These are phyloP conservation scores for Trigoniulus corallinus DNA, from an alignment of 1,140 invertebrate genomes.

Conservation along the genomic window DNA sequence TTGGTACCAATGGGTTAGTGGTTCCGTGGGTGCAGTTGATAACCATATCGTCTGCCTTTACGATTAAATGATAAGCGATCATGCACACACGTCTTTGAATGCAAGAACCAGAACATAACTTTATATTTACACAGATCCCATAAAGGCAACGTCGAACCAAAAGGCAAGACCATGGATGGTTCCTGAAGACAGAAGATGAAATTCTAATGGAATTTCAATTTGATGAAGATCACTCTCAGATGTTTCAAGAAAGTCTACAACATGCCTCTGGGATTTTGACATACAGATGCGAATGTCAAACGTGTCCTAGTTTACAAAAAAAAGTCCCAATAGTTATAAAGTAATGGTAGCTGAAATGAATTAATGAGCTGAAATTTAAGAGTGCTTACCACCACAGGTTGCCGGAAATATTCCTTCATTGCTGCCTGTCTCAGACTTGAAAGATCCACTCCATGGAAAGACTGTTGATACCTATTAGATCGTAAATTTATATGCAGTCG, in stretches of 20 bases:
- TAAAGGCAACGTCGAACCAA: conserved; percentile 99
- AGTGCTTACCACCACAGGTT: conserved; percentile 66
- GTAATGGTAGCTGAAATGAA: not conserved
- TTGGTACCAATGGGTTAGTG: conserved; percentile 99
- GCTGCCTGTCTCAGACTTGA: conserved; percentile 76
- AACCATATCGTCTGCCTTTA: conserved; percentile 73
- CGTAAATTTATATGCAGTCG: conserved; percentile 12
- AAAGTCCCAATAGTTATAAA: not conserved
- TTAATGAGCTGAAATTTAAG: not conserved
- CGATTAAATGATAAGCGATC: conserved; percentile 7
- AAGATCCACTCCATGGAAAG: conserved; percentile 95
- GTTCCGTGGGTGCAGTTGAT: conserved; percentile 94
- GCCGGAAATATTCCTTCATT: conserved; percentile 93
- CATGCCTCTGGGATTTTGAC: conserved; percentile 82
- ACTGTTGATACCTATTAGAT: conserved; percentile 81
- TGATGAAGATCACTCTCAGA: conserved; percentile 86
- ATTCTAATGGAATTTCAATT: conserved; percentile 90
- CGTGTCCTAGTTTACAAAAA: conserved; percentile 51
- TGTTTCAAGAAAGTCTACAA: conserved; percentile 88
- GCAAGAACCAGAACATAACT: no score
- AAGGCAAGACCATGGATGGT: conserved; percentile 95
- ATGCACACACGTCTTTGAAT: no score
- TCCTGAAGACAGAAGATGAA: conserved; percentile 78
- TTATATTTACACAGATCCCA: conserved; percentile 48
- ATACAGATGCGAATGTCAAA: conserved; percentile 97